These are phyloP conservation scores for Schizotus pectinicornis DNA, from an alignment of 2,888 invertebrate genomes.

Conservation along the genomic window DNA sequence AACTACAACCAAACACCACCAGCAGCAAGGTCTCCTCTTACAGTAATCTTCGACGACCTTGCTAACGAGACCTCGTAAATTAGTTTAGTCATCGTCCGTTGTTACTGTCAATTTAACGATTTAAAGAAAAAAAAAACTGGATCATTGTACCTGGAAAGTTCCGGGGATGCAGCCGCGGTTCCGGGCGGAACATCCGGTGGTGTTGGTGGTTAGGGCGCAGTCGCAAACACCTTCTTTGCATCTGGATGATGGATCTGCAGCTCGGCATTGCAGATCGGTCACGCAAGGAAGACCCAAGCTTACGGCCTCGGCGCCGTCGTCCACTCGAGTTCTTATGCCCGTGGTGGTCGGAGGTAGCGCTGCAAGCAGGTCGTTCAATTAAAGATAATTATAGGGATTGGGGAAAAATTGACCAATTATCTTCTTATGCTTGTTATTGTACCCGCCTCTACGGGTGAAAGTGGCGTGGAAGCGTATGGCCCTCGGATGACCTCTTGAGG, in stretches of 20 bases:
- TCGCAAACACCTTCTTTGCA: constrained; percentile 81
- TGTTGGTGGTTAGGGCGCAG: constrained; percentile 68
- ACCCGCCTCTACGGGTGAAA: no score
- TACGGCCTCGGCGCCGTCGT: constrained; percentile 61
- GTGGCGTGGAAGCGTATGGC: no score
- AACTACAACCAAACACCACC: neutral
- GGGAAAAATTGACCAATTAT: constrained; percentile 3
- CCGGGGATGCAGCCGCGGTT: constrained; percentile 82
- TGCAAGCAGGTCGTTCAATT: constrained; percentile 21
- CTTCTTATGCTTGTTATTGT: neutral
- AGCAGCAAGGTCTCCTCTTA: neutral
- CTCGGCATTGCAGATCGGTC: constrained; percentile 78
- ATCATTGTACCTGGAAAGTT: constrained; percentile 79
- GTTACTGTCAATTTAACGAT: neutral
- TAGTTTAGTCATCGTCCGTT: neutral
- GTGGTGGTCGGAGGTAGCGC: constrained; percentile 46
- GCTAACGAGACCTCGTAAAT: neutral
- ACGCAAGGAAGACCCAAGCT: constrained; percentile 80
- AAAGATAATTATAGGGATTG: constrained; percentile 1
- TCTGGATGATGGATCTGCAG: constrained; percentile 77
- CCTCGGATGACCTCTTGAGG: no score
- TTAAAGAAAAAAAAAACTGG: no score
- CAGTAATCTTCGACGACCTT: constrained; percentile 4
- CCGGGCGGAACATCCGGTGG: constrained; percentile 71
- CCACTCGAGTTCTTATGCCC: constrained; percentile 51